Base-by-base conservation (phyloP, 2,888 invertebrate species). In the Choreutis nemorana region DNA sequence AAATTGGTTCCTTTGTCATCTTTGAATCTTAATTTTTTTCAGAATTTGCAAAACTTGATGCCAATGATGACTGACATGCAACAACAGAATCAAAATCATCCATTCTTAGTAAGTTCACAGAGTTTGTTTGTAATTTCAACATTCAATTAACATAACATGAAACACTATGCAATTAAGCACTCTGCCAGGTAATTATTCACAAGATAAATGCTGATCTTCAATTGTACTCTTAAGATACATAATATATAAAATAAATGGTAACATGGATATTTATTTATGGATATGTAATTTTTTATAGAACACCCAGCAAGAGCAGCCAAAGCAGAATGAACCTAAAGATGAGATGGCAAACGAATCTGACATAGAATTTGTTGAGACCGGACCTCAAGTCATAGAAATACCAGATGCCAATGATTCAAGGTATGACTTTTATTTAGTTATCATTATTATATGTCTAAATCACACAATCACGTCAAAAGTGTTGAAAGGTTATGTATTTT, bases 321-420 rank as follows among this genome's bases (percentile, higher is more conserved):
- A 65, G 33, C 55, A 55, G 23, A 49, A 43, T 3, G 73, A 72
- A 12, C 35, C 50, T 8, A 81, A 73, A 34, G 73, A 75, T 5
- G 77, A 77, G 12, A 55, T 59, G 46, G 81, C 75, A 10, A 77
- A 81, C 35, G 86, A 85, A 49, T 85, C 85, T 1, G 86, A 87
- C 50, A 85, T 86, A 32, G 85, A 86, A 54, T 84, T 86, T 51
- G 82, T 86, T 21, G 84, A 86, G 45, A 79, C 83, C 25, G 81
- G 84, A 24, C 81, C 82, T 1, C 84, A 85, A 44, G 85, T 87
- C 40, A 87, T 87, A 48, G 84, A 87, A 48, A 80, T 80, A 50
- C 75, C 75, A 1, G 80, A 80, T 30, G 79, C 72, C 4, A 79
- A 77, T 39, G 79, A 80, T 47, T 80, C 80, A 28, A 73, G 80